phyloP scores from a whole-genome alignment of 1,140 invertebrate species.

The Capitella teleta region DNA sequence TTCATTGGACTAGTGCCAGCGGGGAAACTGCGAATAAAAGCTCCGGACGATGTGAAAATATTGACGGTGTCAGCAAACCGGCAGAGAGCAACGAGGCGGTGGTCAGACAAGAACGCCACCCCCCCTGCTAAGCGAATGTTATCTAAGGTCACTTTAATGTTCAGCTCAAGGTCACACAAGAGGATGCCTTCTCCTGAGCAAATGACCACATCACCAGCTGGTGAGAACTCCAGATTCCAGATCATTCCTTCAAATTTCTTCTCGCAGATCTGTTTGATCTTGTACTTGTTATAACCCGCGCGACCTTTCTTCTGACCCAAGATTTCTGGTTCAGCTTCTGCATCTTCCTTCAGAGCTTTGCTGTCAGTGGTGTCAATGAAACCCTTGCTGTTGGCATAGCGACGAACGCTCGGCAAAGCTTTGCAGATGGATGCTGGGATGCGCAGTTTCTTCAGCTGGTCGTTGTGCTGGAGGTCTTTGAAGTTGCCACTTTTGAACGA shows the following conservation, averaged over 20 bases:
- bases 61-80: neutral
- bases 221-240: neutral
- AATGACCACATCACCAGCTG: neutral
- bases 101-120: neutral
- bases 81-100: neutral
- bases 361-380: constrained; percentile 1
- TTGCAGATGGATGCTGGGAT: neutral
- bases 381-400: neutral
- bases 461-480: neutral
- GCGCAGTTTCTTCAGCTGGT: neutral
- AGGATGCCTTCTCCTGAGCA: neutral
- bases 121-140: neutral
- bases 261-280: neutral
- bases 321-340: neutral
- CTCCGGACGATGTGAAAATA: neutral
- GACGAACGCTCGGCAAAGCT: neutral
- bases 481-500: neutral
- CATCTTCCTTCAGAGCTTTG: neutral
- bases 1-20: neutral
- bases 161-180: neutral
- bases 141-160: neutral
- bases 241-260: neutral
- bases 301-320: neutral
- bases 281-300: neutral
- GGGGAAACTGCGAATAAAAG: neutral